phyloP scores from a whole-genome alignment of 1,140 invertebrate species.

The Nylanderia fulva region DNA sequence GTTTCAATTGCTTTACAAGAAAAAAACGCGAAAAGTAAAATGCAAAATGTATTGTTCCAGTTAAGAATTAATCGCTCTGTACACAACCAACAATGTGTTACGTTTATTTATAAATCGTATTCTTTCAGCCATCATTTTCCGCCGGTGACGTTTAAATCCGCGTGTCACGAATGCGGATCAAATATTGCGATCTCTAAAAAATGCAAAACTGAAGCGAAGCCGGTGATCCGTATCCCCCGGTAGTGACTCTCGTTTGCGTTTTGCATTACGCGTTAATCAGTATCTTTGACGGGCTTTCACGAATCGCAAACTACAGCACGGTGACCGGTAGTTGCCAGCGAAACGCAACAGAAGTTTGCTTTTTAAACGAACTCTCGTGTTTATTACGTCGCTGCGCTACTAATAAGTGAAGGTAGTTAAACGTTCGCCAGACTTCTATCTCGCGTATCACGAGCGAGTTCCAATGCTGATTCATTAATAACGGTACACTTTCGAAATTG shows the following conservation, averaged over 20 bases:
- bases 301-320: constrained; percentile 10
- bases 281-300: constrained; percentile 29
- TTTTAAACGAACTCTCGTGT: constrained; percentile 30
- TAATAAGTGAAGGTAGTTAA: constrained; percentile 25
- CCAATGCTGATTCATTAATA: constrained; percentile 55
- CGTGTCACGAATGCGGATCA: constrained; percentile 44
- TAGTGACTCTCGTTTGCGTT: constrained; percentile 38
- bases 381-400: constrained; percentile 8
- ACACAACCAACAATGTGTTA: neutral
- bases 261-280: constrained; percentile 58
- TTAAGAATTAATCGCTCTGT: constrained; percentile 34
- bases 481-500: constrained; percentile 49
- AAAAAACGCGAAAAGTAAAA: neutral
- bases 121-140: constrained; percentile 48
- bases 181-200: constrained; percentile 37
- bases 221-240: constrained; percentile 36
- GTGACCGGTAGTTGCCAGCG: neutral
- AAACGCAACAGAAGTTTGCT: constrained; percentile 9
- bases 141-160: constrained; percentile 50
- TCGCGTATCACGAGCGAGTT: constrained; percentile 17
- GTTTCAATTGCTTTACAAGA: neutral
- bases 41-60: constrained; percentile 25
- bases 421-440: constrained; percentile 7
- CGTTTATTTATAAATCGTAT: constrained; percentile 45
- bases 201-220: constrained; percentile 55